Base-by-base conservation (phyloP, 2,888 invertebrate species). In the Drosophila hawaiiensis region DNA sequence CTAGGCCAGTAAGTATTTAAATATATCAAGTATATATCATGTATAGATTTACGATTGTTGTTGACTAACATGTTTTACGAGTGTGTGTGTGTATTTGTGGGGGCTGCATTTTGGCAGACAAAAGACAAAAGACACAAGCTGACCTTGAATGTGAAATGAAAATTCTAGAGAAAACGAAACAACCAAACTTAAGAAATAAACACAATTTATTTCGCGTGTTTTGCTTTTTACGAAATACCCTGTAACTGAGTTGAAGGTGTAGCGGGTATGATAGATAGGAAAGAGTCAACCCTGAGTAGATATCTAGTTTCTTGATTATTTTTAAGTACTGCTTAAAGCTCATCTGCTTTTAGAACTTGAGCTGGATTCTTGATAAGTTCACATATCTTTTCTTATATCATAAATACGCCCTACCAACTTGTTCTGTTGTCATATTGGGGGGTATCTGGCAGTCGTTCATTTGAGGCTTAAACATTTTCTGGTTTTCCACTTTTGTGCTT, bases 131-230 rank as follows among this genome's bases (percentile, higher is more conserved):
- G n/a, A n/a, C 66, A 76, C 31, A 61, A 43, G 43, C 53, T 64
- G 82, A 81, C 82, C 84, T 82, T 82, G 78, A 78, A 81, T 70
- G 69, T 81, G 84, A 84, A 82, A 82, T 78, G 84, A 84, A 82
- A 82, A 81, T 83, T 77, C 73, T 49, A 68, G 60, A 60, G 58
- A 62, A 81, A 81, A 56, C 43, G 39, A 71, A 47, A 58, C 50
- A 60, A 66, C 59, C 6, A n/a, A 49, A 73, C 55, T 56, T 53
- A 52, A 65, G 60, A 39, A 29, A 29, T 0, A 54, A 16, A 9
- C 54, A 55, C 35, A 55, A 55, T 55, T 25, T 25, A 39, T 39
- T 56, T 58, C 31, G 58, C 43, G 41, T 58, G 58, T 43, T 52
- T 50, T 29, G 16, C 43, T 43, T 43, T 58, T 43, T 16, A 31